Percentiles rank a stretch among this genome's conserved stretches.
Conservation (phyloP, 2,888 invertebrate genomes). For the Dasysyrphus tricinctus region DNA sequence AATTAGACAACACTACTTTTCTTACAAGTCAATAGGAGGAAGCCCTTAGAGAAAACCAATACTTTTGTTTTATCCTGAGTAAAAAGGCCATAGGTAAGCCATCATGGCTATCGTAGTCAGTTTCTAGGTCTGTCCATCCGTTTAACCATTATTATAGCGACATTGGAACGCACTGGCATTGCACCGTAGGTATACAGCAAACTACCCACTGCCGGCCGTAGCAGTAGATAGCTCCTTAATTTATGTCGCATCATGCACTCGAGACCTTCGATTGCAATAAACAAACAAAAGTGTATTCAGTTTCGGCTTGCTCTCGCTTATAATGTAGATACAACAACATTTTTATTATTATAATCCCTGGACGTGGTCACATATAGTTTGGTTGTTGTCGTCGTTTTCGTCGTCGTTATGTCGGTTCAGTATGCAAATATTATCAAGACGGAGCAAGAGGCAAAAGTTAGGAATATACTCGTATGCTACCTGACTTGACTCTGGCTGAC, state of each 20-base stretch:
- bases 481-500: slow-evolving; percentile 51
- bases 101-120: background rate
- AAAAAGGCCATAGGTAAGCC: slow-evolving; percentile 13
- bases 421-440: slow-evolving; percentile 63
- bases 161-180: slow-evolving; percentile 24
- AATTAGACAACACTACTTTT: no score
- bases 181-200: background rate
- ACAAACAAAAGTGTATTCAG: slow-evolving; percentile 55
- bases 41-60: background rate
- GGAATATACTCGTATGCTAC: background rate
- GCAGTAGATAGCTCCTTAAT: slow-evolving; percentile 60
- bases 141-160: background rate
- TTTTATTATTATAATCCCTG: slow-evolving; percentile 46
- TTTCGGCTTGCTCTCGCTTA: slow-evolving; percentile 19
- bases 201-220: background rate
- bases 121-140: slow-evolving; percentile 16
- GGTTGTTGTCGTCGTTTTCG: slow-evolving; percentile 36
- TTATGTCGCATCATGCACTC: slow-evolving; percentile 72
- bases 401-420: background rate
- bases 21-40: background rate
- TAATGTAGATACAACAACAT: slow-evolving; percentile 33
- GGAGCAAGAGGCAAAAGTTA: background rate
- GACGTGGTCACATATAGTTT: slow-evolving; percentile 53
- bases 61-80: background rate
- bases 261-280: slow-evolving; percentile 64